Percentiles rank a stretch among this genome's conserved stretches.
Conservation (phyloP, 2,797 vertebrate genomes). For the Neopelma chrysocephalum region DNA sequence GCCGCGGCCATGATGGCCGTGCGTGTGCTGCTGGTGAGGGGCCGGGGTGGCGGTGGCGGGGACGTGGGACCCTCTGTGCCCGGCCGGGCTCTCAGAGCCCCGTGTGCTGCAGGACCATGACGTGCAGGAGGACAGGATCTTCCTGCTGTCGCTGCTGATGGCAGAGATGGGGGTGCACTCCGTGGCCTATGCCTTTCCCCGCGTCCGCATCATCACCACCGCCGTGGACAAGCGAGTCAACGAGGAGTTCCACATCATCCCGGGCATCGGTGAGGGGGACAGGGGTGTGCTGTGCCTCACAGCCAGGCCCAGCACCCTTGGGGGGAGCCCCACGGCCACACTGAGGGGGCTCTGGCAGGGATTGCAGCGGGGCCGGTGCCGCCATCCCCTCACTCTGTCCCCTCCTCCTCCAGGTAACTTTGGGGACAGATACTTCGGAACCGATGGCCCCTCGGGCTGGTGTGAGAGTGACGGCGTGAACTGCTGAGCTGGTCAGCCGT, state of each 20-base stretch:
- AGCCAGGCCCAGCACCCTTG: background rate
- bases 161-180: conserved; percentile 93
- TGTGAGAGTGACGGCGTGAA: conserved; percentile 85
- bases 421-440: conserved; percentile 91
- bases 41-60: fast-evolving
- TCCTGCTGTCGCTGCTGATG: conserved; percentile 89
- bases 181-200: conserved; percentile 90
- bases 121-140: conserved; percentile 90
- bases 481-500: conserved; percentile 63
- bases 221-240: conserved; percentile 93
- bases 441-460: conserved; percentile 83
- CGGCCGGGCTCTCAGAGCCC: fast-evolving
- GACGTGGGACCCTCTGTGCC: fast-evolving
- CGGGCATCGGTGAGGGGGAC: conserved; percentile 85
- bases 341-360: no score
- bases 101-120: conserved; percentile 81
- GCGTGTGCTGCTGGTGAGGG: conserved; percentile 84
- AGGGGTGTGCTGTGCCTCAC: fast-evolving
- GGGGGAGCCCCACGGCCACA: fast-evolving
- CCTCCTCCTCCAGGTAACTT: conserved; percentile 83
- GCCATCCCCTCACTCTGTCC: background rate
- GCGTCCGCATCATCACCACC: conserved; percentile 89
- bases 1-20: conserved; percentile 91
- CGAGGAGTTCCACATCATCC: conserved; percentile 91
- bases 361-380: fast-evolving